Conservation (phyloP, 1,140 invertebrate species). For the Maconellicoccus hirsutus region DNA sequence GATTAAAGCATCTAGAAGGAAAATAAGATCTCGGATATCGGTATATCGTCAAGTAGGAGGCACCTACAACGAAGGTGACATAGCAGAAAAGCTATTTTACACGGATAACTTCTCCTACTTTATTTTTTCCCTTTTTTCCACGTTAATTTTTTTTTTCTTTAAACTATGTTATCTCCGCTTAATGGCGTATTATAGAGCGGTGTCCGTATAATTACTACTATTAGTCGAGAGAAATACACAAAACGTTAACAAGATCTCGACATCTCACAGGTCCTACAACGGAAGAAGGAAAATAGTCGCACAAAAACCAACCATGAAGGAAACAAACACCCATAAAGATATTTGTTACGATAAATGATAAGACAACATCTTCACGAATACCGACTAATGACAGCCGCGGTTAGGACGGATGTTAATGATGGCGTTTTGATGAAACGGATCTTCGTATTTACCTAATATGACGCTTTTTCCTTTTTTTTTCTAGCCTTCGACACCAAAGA, state of each 20-base stretch:
- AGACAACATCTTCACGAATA: neutral
- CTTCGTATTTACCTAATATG: slow-evolving; percentile 13
- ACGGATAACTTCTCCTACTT: slow-evolving; percentile 12
- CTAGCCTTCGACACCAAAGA: neutral
- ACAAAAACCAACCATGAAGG: slow-evolving; percentile 18
- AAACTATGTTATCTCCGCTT: neutral
- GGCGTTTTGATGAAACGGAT: slow-evolving; percentile 14
- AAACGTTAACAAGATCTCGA: slow-evolving; percentile 8
- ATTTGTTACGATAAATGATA: slow-evolving; percentile 17
- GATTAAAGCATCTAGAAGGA: neutral
- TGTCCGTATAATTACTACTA: neutral
- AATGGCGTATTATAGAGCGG: slow-evolving; percentile 2
- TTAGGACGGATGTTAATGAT: slow-evolving; percentile 17
- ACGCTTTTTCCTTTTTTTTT: neutral
- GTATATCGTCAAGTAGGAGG: neutral
- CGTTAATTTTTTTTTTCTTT: neutral
- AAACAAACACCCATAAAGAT: slow-evolving; percentile 19
- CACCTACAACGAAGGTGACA: slow-evolving; percentile 19
- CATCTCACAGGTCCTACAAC: neutral
- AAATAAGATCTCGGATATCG: neutral
- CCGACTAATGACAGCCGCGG: slow-evolving; percentile 10
- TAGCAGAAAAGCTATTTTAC: slow-evolving; percentile 18
- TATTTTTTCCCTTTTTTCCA: neutral
- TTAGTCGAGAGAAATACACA: neutral
- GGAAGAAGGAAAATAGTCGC: slow-evolving; percentile 14